A percentile compares a stretch with the other conserved stretches of the same genome.
phyloP scores from a whole-genome alignment of 2,797 vertebrate genomes.

The Discoglossus pictus region DNA sequence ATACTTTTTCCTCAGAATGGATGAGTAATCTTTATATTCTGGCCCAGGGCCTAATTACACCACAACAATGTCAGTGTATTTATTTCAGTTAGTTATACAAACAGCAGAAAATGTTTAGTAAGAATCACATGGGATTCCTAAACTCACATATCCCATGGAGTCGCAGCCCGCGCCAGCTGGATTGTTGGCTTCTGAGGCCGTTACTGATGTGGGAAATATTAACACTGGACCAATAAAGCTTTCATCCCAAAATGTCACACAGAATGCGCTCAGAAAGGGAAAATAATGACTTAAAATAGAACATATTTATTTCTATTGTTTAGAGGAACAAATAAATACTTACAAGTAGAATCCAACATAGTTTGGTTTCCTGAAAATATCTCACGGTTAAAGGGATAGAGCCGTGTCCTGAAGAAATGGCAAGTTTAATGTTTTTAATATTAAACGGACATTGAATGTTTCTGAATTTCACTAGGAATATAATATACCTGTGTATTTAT shows the following conservation, averaged over 20 bases:
- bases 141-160: slow-evolving; percentile 15
- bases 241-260: background rate
- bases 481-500: no score
- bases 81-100: slow-evolving; percentile 7
- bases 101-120: slow-evolving; percentile 4
- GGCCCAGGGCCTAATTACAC: no score
- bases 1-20: no score
- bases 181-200: slow-evolving; percentile 5
- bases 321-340: background rate
- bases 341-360: no score
- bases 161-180: background rate
- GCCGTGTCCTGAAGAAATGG: no score
- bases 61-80: background rate
- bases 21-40: no score
- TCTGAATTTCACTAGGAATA: no score
- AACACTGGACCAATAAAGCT: slow-evolving; percentile 1
- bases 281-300: background rate
- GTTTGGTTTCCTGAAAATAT: no score
- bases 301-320: background rate
- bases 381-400: no score
- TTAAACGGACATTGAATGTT: no score
- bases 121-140: background rate
- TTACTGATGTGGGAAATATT: slow-evolving; percentile 16
- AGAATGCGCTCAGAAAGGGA: background rate
- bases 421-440: no score